phyloP scores from a whole-genome alignment of 2,113 vertebrate species.

The Toxostoma redivivum region DNA sequence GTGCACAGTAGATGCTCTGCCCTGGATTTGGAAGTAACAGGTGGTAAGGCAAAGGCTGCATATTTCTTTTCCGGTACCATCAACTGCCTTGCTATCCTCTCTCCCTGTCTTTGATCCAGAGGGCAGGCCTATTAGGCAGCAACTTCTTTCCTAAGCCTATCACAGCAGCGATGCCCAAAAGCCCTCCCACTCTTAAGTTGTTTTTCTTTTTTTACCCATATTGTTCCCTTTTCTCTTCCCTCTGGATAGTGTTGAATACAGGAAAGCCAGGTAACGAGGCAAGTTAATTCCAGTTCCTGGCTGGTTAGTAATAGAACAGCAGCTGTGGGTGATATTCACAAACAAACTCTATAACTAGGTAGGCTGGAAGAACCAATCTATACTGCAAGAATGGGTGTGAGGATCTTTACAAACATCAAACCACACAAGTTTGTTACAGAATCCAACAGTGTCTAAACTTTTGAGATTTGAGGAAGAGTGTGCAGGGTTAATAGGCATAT shows the following conservation, averaged over 20 bases:
- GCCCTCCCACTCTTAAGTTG: fast-evolving
- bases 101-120: background rate
- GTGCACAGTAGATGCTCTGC: background rate
- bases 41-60: fast-evolving
- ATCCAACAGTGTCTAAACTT: background rate
- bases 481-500: background rate
- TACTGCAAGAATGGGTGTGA: background rate
- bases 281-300: background rate
- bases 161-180: background rate
- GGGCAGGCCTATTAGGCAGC: background rate
- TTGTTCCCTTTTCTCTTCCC: background rate
- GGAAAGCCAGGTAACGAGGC: background rate
- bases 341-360: background rate
- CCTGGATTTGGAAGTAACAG: background rate
- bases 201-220: background rate
- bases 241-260: background rate
- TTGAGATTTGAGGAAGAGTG: background rate
- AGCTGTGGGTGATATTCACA: background rate
- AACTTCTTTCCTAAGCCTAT: background rate
- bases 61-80: background rate
- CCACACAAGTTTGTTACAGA: fast-evolving
- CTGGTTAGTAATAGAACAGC: background rate
- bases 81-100: background rate
- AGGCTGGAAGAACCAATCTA: too few relatives aligned
- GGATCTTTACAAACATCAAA: background rate